A percentile compares a stretch with the other conserved stretches of the same genome.
Conservation (phyloP, 2,113 vertebrate species). For the Connochaetes taurinus region DNA sequence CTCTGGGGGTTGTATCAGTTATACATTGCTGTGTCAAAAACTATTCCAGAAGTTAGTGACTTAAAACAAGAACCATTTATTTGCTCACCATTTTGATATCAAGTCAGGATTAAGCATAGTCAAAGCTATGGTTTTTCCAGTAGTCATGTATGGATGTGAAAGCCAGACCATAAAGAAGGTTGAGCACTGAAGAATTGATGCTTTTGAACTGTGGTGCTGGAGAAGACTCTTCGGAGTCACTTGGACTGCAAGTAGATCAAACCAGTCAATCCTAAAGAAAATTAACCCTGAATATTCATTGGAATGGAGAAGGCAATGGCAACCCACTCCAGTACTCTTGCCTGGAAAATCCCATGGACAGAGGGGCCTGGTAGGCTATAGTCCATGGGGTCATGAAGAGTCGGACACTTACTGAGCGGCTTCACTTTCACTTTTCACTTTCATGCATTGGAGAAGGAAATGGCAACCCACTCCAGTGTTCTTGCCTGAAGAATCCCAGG, state of each 20-base stretch:
- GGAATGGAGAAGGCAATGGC: background rate
- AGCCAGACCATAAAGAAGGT: background rate
- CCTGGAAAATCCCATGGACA: no score
- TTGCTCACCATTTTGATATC: background rate
- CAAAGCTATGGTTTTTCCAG: background rate
- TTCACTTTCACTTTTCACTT: no score
- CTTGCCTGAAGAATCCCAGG: no score
- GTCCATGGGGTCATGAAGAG: no score
- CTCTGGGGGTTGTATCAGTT: background rate
- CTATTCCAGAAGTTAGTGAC: background rate
- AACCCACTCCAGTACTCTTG: no score
- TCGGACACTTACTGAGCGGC: rapidly evolving
- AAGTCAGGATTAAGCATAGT: background rate
- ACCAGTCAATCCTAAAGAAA: background rate
- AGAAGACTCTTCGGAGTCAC: background rate
- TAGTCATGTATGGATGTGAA: background rate
- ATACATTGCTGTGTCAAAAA: background rate
- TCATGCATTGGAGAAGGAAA: no score
- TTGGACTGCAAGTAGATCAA: background rate
- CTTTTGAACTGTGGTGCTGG: background rate
- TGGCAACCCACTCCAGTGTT: no score
- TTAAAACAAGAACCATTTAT: background rate
- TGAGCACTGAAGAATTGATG: background rate
- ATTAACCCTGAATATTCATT: background rate
- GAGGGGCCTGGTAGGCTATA: no score